Conservation (phyloP, 2,888 invertebrate genomes). For the Clostera curtula region DNA sequence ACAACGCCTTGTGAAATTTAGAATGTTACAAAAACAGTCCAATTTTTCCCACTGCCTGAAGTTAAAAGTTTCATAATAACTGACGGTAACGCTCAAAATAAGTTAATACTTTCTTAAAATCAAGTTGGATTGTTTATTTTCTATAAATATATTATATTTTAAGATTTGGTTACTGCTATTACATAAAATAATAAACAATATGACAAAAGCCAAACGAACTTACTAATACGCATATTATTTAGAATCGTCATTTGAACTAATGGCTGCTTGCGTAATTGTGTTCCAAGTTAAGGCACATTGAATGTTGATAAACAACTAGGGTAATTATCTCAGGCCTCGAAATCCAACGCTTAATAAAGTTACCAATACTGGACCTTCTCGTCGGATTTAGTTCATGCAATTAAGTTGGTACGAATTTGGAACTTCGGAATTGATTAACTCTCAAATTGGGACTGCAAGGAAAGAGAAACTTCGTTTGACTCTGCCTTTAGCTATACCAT, state of each 20-base stretch:
- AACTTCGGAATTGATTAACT: slow-evolving; percentile 39
- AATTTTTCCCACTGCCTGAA: slow-evolving; percentile 16
- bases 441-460: slow-evolving; percentile 20
- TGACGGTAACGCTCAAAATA: slow-evolving; percentile 13
- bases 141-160: no score
- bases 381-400: slow-evolving; percentile 33
- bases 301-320: slow-evolving; percentile 33
- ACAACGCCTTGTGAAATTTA: slow-evolving; percentile 23
- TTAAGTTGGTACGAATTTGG: slow-evolving; percentile 34
- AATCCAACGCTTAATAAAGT: slow-evolving; percentile 33
- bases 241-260: no score
- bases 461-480: slow-evolving; percentile 16
- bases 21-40: slow-evolving; percentile 19
- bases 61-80: slow-evolving; percentile 11
- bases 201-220: no score
- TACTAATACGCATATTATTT: no score
- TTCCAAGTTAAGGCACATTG: no score
- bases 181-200: no score
- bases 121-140: no score
- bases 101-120: slow-evolving; percentile 5
- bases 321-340: slow-evolving; percentile 28
- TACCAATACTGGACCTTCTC: slow-evolving; percentile 32
- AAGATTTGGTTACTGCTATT: no score
- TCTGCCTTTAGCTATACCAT: slow-evolving; percentile 11
- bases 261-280: no score